Base-by-base conservation (phyloP, 2,888 invertebrate species). In the Melieria picta region DNA sequence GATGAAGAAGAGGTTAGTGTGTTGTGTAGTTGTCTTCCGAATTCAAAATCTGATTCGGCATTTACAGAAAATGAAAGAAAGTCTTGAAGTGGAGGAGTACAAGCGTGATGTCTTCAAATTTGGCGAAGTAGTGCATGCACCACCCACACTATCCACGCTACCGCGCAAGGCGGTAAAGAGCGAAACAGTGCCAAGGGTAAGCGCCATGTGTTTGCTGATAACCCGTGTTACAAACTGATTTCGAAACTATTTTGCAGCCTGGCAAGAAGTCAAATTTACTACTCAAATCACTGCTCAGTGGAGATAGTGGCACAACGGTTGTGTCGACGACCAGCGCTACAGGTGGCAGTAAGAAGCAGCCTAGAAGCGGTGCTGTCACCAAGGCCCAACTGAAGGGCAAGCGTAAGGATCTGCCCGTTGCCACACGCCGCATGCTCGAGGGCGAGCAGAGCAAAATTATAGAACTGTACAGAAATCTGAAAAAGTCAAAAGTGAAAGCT, bases 101-200 rank as follows among this genome's bases (percentile, higher is more conserved):
- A 86, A 86, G 73, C 88, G 88, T 79, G 95, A 95, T 84, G 87
- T 89, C 62, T 88, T 95, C 42, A 83, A 89, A 80, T 95, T 95
- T 87, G 94, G 94, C 0, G 94, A 94, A 82, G 89, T 91, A 65
- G 91, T 89, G 4, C 91, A 92, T 85, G 92, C 90, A 65, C 94
- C 95, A 69, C 94, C 95, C 48, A 85, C 89, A 66, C 87, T 94
- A 55, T 86, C 83, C 56, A 82, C 87, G 4, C 82, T 86, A 65
- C 91, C 92, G 1, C 88, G 87, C 70, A 89, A 88, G 78, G 89
- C 88, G 57, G 79, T 81, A 62, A 87, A 86, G 66, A 80, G 78
- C 63, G 85, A 84, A 71, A 85, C 82, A 9, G 86, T 86, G 3
- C 86, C 88, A 55, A 85, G 89, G 74, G 89, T 87, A 77, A 84